Evolutionary conservation across 2,797 vertebrate genomes (phyloP).

Genomic region (Gastrophryne carolinensis): DNA sequence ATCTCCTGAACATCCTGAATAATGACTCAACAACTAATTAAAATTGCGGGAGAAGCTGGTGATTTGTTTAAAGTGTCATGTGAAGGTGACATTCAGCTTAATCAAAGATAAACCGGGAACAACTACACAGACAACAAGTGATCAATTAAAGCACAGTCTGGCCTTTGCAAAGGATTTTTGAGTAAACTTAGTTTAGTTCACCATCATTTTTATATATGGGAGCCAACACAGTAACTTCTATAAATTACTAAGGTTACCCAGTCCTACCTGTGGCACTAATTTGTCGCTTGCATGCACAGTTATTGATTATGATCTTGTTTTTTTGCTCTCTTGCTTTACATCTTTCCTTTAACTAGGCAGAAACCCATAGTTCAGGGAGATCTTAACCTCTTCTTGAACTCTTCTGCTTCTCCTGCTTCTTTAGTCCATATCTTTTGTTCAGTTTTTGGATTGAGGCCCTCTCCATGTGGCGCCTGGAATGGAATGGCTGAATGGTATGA

Average conservation of each 20-base stretch:
- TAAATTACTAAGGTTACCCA: neutral
- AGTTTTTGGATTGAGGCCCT: no score
- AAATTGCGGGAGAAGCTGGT: conserved; percentile 50
- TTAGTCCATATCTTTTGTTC: no score
- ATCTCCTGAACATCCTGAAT: conserved; percentile 55
- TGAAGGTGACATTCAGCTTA: conserved; percentile 45
- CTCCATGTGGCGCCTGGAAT: no score
- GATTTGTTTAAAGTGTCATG: conserved; percentile 58
- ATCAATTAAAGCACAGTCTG: conserved; percentile 28
- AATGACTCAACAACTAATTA: conserved; percentile 61
- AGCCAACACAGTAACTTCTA: neutral
- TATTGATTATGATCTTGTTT: no score
- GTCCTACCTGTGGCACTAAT: neutral
- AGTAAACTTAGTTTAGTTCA: neutral
- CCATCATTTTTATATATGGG: neutral
- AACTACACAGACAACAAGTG: conserved; percentile 24
- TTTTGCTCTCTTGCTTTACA: no score
- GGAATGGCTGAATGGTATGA: no score
- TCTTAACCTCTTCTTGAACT: no score
- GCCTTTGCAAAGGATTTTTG: conserved; percentile 11
- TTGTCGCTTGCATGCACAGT: no score
- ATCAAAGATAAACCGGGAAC: conserved; percentile 53
- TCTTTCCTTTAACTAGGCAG: no score
- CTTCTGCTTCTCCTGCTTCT: no score
- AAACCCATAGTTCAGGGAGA: no score